phyloP scores from a whole-genome alignment of 2,888 invertebrate genomes.

The Clusia tigrina region DNA sequence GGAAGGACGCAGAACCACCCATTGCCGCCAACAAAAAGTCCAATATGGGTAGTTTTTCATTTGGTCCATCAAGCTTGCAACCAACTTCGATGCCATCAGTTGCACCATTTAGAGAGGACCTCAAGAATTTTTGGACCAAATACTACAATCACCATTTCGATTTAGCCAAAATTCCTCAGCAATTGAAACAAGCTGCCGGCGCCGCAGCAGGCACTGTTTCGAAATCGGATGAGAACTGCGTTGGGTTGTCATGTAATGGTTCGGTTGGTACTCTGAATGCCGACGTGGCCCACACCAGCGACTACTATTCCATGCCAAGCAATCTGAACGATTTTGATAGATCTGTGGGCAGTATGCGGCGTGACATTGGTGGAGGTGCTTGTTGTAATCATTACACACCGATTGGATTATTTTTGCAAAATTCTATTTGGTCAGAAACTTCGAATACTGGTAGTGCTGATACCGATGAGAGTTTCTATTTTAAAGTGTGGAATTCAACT shows the following conservation, averaged over 20 bases:
- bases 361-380: background rate
- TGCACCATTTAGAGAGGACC: slow-evolving; percentile 44
- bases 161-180: slow-evolving; percentile 29
- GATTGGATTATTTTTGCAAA: slow-evolving; percentile 66
- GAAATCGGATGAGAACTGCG: slow-evolving; percentile 10
- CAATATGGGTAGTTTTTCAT: slow-evolving; percentile 12
- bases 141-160: slow-evolving; percentile 53
- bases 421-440: slow-evolving; percentile 68
- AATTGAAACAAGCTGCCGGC: slow-evolving; percentile 36
- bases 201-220: slow-evolving; percentile 32
- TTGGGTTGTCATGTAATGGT: background rate
- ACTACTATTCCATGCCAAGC: slow-evolving; percentile 50
- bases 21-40: slow-evolving; percentile 42
- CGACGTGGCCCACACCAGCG: slow-evolving; percentile 36
- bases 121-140: slow-evolving; percentile 54
- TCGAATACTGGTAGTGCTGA: slow-evolving; percentile 42
- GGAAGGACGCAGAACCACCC: slow-evolving; percentile 67
- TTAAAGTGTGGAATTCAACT: slow-evolving; percentile 47
- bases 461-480: slow-evolving; percentile 52
- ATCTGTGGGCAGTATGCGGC: slow-evolving; percentile 34
- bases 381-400: slow-evolving; percentile 39
- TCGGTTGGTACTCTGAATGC: background rate
- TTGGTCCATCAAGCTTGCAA: slow-evolving; percentile 29
- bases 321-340: slow-evolving; percentile 44
- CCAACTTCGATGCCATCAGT: slow-evolving; percentile 18